Percentiles rank a stretch among this genome's conserved stretches.
These are phyloP conservation scores for Gallirallus australis DNA, from an alignment of 2,797 vertebrate genomes.

Conservation along the genomic window DNA sequence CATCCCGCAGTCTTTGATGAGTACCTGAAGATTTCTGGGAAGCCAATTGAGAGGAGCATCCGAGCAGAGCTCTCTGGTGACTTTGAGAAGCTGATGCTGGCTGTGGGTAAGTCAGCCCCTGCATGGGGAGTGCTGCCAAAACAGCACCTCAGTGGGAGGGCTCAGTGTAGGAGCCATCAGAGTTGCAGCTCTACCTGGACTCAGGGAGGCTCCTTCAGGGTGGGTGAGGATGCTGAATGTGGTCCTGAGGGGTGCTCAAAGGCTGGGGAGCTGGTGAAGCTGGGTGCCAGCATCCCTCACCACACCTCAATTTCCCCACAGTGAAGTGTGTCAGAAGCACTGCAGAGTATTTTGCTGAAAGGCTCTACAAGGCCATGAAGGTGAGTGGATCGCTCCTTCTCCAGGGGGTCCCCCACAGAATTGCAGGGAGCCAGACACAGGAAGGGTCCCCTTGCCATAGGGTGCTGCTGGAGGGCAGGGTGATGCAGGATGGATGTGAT, in stretches of 20 bases:
- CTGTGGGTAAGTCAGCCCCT: constrained; percentile 85
- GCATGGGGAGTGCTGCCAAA: fast-evolving
- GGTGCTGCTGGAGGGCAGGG: neutral
- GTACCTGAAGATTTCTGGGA: constrained; percentile 89
- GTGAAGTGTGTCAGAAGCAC: constrained; percentile 91
- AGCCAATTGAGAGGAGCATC: constrained; percentile 92
- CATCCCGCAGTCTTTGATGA: constrained; percentile 89
- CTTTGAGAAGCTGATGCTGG: constrained; percentile 95
- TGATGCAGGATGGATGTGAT: neutral
- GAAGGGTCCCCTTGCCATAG: fast-evolving
- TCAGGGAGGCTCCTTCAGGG: neutral
- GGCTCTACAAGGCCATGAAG: constrained; percentile 98
- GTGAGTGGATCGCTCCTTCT: constrained; percentile 72
- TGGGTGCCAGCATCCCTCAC: neutral
- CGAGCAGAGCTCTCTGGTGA: constrained; percentile 94
- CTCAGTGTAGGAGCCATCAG: neutral
- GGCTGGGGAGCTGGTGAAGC: neutral
- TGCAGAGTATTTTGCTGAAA: constrained; percentile 91
- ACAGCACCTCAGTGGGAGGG: neutral
- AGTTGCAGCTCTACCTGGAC: fast-evolving
- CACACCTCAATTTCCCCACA: constrained; percentile 52
- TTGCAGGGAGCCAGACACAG: neutral
- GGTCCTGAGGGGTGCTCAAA: neutral
- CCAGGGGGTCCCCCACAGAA: fast-evolving
- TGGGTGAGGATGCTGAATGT: fast-evolving